A percentile compares a stretch with the other conserved stretches of the same genome.
phyloP scores from a whole-genome alignment of 2,113 vertebrate species.

The Montifringilla adamsi region DNA sequence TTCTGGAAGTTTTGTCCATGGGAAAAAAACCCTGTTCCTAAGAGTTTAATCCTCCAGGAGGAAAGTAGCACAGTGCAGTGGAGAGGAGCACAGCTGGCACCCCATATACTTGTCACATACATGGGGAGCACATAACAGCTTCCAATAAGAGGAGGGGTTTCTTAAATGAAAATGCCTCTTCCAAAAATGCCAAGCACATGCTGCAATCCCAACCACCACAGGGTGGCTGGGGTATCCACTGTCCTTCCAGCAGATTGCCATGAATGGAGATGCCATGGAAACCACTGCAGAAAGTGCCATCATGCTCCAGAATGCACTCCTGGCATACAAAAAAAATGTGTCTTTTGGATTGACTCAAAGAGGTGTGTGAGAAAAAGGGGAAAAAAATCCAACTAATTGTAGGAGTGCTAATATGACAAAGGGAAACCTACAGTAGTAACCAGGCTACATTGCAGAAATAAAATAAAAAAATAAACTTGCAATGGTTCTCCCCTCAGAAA shows the following conservation, averaged over 20 bases:
- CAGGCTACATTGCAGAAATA: background rate
- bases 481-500: background rate
- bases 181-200: background rate
- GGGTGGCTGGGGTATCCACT: background rate
- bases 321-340: fast-evolving
- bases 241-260: background rate
- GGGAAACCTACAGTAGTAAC: background rate
- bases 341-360: background rate
- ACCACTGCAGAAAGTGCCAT: background rate
- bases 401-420: background rate
- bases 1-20: background rate
- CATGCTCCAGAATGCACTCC: background rate
- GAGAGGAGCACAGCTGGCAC: background rate
- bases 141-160: background rate
- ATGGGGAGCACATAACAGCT: background rate
- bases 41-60: background rate
- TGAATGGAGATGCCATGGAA: background rate
- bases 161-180: background rate
- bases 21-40: background rate
- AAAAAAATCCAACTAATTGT: background rate
- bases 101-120: background rate
- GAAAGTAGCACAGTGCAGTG: background rate
- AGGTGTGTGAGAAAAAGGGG: background rate
- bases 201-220: fast-evolving
- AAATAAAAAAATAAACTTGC: background rate